phyloP scores from a whole-genome alignment of 35 echinoderm and acorn worm species.

The Amphiura filiformis region DNA sequence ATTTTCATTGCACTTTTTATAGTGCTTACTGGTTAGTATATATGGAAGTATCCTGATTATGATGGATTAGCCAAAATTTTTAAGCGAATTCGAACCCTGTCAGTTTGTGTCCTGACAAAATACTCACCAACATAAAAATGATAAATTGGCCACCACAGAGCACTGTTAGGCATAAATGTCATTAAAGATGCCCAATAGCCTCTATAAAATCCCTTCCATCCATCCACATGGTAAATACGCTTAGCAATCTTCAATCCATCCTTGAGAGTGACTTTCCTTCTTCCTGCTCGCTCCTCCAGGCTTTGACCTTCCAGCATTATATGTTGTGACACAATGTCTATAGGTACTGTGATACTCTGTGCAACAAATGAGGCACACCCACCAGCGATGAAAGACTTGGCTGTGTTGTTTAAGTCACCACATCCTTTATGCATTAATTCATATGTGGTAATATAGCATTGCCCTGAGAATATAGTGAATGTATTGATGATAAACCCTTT shows the following conservation, averaged over 20 bases:
- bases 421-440: conserved; percentile 68
- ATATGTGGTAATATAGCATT: conserved; percentile 88
- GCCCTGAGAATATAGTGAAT: conserved; percentile 73
- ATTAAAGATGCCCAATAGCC: conserved; percentile 86
- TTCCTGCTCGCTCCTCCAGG: conserved; percentile 33
- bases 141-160: conserved; percentile 99
- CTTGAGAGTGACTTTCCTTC: conserved; percentile 53
- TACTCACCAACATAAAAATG: conserved; percentile 93
- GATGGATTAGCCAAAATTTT: too few species aligned
- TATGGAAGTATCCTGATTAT: too few species aligned
- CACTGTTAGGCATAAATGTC: conserved; percentile 94
- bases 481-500: conserved; percentile 87
- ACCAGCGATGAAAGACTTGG: conserved; percentile 76
- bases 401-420: conserved; percentile 52
- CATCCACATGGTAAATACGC: conserved; percentile 49
- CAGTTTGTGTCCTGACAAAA: too few species aligned
- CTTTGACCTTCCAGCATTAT: conserved; percentile 83
- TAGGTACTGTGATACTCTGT: conserved; percentile 83
- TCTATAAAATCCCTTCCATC: conserved; percentile 79
- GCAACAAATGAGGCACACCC: conserved; percentile 81
- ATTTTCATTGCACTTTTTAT: too few species aligned
- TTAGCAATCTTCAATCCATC: conserved; percentile 42
- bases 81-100: too few species aligned
- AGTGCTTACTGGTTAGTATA: too few species aligned
- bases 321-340: conserved; percentile 83